Base-by-base conservation (phyloP, 2,113 vertebrate species). In the Neomonachus schauinslandi region DNA sequence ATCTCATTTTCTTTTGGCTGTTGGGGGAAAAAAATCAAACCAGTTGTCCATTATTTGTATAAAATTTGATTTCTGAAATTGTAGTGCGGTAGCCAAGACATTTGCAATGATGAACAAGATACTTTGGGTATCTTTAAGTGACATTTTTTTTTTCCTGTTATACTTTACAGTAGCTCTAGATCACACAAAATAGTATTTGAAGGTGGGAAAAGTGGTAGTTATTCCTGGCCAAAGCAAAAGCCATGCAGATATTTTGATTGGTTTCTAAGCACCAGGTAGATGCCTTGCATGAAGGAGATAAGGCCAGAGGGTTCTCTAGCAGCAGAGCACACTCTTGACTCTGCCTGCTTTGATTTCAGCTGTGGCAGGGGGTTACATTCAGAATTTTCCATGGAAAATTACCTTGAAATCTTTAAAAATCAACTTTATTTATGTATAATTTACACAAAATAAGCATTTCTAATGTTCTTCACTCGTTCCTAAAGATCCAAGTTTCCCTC, bases 181-280 rank as follows among this genome's bases (percentile, higher is more conserved):
- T 95, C 91, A 92, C 59, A 49, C 46, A 89, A 79, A 97, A 98
- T 84, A 92, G 89, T 49, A 31, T 91, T 96, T 36, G 97, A 97
- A 87, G 82, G 95, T 51, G 88, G 33, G 51, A 97, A 82, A 85
- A 97, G 76, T 91, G 28, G 42, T 97, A n/a, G 55, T 83, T 96
- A 67, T 97, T 98, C 98, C 96, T 96, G 93, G 96, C 97, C 91
- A 96, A 95, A 95, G 94, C 97, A 97, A 97, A 98, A 95, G 42
- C 87, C 98, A 96, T 97, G 95, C 79, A 97, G 98, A 98, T 98
- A 3, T 91, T 61, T 92, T 98, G 98, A 98, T 97, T 96, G 98
- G 85, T 97, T 98, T 95, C 97, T 87, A 90, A 96, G 96, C 92
- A 91, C 95, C 97, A 53, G 49, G n/a, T 21, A 98, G 98, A 98